These are phyloP conservation scores for Leucopsar rothschildi DNA, from an alignment of 2,113 vertebrate species.

Conservation along the genomic window DNA sequence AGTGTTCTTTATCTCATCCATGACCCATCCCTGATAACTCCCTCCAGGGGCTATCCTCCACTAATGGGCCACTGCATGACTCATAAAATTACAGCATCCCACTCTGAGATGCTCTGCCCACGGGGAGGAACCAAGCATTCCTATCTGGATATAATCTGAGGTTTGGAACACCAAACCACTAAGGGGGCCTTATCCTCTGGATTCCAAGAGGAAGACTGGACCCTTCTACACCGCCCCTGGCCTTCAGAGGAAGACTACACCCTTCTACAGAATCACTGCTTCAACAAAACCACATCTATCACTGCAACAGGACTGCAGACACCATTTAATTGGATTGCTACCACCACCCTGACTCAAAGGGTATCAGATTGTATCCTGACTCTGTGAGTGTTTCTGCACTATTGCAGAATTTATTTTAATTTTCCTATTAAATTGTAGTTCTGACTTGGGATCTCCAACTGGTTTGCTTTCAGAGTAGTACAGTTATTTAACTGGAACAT, in stretches of 20 bases:
- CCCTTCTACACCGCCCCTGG: background rate
- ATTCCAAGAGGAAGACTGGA: background rate
- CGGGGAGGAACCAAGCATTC: background rate
- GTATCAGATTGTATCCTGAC: background rate
- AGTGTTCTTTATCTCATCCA: background rate
- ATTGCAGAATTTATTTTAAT: background rate
- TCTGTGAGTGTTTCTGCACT: background rate
- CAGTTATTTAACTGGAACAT: background rate
- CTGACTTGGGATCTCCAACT: background rate
- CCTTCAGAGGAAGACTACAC: background rate
- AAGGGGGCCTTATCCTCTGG: background rate
- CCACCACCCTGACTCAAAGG: background rate
- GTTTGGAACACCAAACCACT: background rate
- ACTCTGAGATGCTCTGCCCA: background rate
- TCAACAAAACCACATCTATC: too few relatives aligned
- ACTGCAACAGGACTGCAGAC: background rate
- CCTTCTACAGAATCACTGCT: background rate
- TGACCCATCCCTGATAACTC: too few relatives aligned
- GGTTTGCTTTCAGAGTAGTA: background rate
- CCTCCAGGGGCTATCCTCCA: background rate
- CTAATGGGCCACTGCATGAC: background rate
- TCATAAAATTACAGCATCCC: background rate
- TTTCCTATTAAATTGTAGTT: background rate
- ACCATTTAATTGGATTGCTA: background rate
- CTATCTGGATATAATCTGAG: background rate